Conservation (phyloP, 2,888 invertebrate genomes). For the Pimpla rufipes region DNA sequence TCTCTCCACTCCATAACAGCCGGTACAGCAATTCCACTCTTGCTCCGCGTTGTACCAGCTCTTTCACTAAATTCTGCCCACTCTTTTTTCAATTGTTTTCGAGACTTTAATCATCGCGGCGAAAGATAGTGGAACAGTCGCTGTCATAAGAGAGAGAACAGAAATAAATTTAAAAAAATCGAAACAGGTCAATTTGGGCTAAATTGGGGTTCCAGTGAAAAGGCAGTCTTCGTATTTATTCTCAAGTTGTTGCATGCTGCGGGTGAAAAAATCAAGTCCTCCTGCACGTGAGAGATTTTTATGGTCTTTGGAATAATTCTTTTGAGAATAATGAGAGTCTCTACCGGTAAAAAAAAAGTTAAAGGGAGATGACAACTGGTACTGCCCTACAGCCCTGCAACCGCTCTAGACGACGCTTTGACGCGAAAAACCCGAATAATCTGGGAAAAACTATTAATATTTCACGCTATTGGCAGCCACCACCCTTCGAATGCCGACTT, state of each 20-base stretch:
- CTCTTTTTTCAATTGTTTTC: constrained; percentile 5
- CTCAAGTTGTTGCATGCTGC: too few relatives aligned
- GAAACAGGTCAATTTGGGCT: too few relatives aligned
- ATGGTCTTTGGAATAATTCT: too few relatives aligned
- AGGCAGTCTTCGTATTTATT: too few relatives aligned
- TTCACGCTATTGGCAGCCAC: background rate
- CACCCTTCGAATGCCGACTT: background rate
- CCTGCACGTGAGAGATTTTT: too few relatives aligned
- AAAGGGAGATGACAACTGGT: too few relatives aligned
- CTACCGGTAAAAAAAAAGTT: too few relatives aligned
- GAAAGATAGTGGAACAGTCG: background rate
- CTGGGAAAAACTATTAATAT: background rate
- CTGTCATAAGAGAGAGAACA: constrained; percentile 5
- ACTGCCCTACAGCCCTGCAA: background rate
- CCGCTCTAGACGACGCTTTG: background rate
- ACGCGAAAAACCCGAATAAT: background rate
- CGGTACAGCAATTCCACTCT: constrained; percentile 34
- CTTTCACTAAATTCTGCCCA: constrained; percentile 12
- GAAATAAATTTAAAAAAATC: too few relatives aligned
- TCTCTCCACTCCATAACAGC: constrained; percentile 22
- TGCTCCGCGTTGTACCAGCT: constrained; percentile 3
- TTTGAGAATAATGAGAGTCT: too few relatives aligned
- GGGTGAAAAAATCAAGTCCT: too few relatives aligned
- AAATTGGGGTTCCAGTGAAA: too few relatives aligned
- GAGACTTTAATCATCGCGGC: background rate